Percentiles rank a stretch among this genome's conserved stretches.
Conservation (phyloP, 2,113 vertebrate species). For the Cromileptes altivelis region DNA sequence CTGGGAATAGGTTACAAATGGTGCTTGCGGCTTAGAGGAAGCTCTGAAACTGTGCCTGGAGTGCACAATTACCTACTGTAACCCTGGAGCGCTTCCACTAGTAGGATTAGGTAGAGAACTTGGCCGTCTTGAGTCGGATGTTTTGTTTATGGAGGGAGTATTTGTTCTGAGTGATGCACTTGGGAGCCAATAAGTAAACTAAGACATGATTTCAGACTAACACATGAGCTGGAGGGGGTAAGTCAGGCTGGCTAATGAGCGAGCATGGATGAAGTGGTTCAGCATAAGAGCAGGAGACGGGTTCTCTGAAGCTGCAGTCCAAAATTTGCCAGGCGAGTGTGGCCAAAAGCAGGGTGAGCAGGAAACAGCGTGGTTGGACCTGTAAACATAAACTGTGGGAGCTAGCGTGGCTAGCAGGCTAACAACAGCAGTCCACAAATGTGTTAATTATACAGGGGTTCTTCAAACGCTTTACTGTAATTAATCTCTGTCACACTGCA, state of each 20-base stretch:
- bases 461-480: not conserved
- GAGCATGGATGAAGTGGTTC: not conserved
- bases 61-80: slow-evolving; percentile 35
- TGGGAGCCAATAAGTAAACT: slow-evolving; percentile 2
- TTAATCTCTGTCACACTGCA: not conserved
- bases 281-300: not conserved
- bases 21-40: slow-evolving; percentile 52
- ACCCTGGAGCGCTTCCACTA: slow-evolving; percentile 20
- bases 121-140: not conserved
- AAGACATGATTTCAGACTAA: not conserved
- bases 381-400: not conserved
- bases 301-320: not conserved
- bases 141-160: slow-evolving; percentile 35
- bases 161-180: not conserved
- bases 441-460: not conserved
- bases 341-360: not conserved
- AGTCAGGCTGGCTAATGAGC: not conserved
- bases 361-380: not conserved
- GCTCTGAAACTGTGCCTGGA: slow-evolving; percentile 36
- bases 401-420: not conserved
- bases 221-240: not conserved
- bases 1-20: slow-evolving; percentile 44
- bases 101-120: not conserved
- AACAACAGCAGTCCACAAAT: not conserved
- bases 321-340: not conserved